A percentile compares a stretch with the other conserved stretches of the same genome.
Evolutionary conservation across 2,797 vertebrate genomes (phyloP).

Genomic region (Ibycter americanus): DNA sequence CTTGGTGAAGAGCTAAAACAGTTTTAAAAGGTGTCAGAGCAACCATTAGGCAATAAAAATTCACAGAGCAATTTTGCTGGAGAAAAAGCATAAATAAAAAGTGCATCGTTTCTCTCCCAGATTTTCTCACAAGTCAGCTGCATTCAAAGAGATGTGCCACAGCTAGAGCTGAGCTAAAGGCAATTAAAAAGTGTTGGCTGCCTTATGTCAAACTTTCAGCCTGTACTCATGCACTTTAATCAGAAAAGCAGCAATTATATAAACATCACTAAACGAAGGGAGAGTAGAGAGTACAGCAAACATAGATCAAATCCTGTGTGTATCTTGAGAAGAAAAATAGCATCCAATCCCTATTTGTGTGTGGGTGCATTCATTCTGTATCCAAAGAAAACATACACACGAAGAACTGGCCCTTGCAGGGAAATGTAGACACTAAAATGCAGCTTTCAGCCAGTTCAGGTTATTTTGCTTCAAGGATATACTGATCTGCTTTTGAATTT

Average conservation of each 20-base stretch:
- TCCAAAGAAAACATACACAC: not conserved
- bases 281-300: not conserved
- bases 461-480: not conserved
- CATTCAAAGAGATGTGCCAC: not conserved
- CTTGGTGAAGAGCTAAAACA: conserved; percentile 15
- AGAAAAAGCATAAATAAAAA: conserved; percentile 35
- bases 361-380: not conserved
- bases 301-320: not conserved
- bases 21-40: conserved; percentile 44
- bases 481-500: not conserved
- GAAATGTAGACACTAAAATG: not conserved
- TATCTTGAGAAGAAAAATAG: not conserved
- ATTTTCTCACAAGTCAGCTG: not conserved
- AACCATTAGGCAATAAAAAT: conserved; percentile 34
- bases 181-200: not conserved
- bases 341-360: not conserved
- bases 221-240: not conserved
- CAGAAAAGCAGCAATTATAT: conserved; percentile 9
- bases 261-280: not conserved
- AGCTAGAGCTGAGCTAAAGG: not conserved
- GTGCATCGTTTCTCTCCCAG: not conserved
- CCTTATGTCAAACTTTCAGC: not conserved
- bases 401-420: not conserved
- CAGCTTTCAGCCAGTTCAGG: not conserved
- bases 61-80: conserved; percentile 29